A percentile compares a stretch with the other conserved stretches of the same genome.
Evolutionary conservation across 2,888 invertebrate species (phyloP).

Genomic region (Lampropteryx suffumata): DNA sequence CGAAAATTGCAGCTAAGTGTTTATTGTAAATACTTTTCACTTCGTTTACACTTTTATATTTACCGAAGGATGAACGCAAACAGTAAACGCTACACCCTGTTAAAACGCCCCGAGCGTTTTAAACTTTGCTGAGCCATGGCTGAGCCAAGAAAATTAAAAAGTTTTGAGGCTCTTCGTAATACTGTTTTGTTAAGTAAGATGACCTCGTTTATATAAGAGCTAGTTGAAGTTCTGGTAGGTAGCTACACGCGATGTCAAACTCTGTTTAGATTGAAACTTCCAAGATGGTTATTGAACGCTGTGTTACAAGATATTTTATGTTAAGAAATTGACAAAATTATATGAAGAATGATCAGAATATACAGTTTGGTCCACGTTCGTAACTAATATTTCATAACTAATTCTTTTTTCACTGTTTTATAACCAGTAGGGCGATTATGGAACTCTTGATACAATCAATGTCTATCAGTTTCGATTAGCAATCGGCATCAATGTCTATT

Average conservation of each 20-base stretch:
- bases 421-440: no score
- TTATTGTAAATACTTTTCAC: not conserved
- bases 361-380: no score
- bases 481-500: no score
- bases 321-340: no score
- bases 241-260: not conserved
- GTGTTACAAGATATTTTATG: no score
- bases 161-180: constrained; percentile 13
- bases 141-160: constrained; percentile 18
- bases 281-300: no score
- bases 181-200: constrained; percentile 13
- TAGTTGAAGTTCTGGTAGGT: constrained; percentile 5
- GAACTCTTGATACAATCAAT: no score
- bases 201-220: constrained; percentile 6
- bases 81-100: constrained; percentile 42
- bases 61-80: constrained; percentile 39
- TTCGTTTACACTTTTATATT: constrained; percentile 28
- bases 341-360: no score
- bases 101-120: constrained; percentile 33
- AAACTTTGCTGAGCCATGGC: constrained; percentile 17
- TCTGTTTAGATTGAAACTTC: not conserved
- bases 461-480: no score
- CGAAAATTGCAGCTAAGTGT: not conserved
- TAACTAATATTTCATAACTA: no score
- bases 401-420: no score